phyloP scores from a whole-genome alignment of 37 sponge, comb jelly and placozoan genomes.

The Beroe ovata region DNA sequence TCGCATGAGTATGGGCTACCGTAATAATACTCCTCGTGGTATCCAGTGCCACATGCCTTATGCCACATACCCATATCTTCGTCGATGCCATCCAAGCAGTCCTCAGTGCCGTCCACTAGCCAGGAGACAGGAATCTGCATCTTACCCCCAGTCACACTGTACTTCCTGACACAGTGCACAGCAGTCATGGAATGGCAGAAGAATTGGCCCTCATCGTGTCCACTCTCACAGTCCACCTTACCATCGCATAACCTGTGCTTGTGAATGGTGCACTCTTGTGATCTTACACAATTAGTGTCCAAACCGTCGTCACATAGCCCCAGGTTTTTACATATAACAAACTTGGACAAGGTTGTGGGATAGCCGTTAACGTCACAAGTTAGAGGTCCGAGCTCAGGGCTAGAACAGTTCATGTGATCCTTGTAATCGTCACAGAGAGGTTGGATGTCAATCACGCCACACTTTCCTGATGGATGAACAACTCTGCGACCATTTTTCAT shows the following conservation, averaged over 20 bases:
- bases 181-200: neutral
- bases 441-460: neutral
- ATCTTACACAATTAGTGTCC: neutral
- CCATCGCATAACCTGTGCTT: slow-evolving; percentile 12
- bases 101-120: neutral
- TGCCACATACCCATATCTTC: slow-evolving; percentile 4
- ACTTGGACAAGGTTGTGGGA: neutral
- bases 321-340: neutral
- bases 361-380: neutral
- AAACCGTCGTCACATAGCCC: slow-evolving; percentile 1
- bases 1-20: neutral
- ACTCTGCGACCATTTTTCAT: neutral
- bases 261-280: slow-evolving; percentile 5
- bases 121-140: neutral
- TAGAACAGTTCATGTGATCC: neutral
- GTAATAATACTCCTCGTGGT: neutral
- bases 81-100: neutral
- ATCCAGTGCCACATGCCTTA: neutral
- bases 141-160: too few species aligned
- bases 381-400: neutral
- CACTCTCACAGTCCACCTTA: neutral
- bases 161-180: neutral
- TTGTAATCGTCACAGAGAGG: neutral
- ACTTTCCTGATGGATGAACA: neutral
- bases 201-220: neutral